phyloP scores from a whole-genome alignment of 1,140 invertebrate species.

The Sycophaga agraensis region DNA sequence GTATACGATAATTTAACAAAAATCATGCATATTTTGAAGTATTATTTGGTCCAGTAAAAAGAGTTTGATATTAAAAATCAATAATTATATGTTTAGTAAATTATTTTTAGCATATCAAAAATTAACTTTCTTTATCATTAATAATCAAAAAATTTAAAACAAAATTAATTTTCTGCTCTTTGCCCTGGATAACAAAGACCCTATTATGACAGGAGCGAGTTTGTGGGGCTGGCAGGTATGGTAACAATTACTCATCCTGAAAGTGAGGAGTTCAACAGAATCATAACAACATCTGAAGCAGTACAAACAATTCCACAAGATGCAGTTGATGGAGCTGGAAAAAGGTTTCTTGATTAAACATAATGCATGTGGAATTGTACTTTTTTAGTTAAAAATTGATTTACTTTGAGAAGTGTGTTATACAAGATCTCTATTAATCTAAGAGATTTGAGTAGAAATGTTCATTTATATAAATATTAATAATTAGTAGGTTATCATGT shows the following conservation, averaged over 20 bases:
- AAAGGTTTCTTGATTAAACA: constrained; percentile 47
- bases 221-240: constrained; percentile 54
- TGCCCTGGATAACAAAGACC: constrained; percentile 18
- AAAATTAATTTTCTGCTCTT: not conserved
- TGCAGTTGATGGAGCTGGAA: constrained; percentile 46
- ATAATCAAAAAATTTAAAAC: not conserved
- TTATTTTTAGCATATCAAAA: too few species aligned
- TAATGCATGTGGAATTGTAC: not conserved
- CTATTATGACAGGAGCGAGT: constrained; percentile 53
- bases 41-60: too few species aligned
- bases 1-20: too few species aligned
- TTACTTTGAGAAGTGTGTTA: too few species aligned
- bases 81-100: too few species aligned
- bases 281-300: constrained; percentile 41
- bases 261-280: constrained; percentile 49
- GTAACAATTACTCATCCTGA: constrained; percentile 55
- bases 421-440: too few species aligned
- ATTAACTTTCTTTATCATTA: too few species aligned
- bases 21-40: too few species aligned
- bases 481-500: too few species aligned
- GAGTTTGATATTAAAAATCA: too few species aligned
- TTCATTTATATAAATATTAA: too few species aligned
- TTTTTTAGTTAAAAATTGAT: not conserved
- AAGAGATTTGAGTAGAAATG: too few species aligned
- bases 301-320: constrained; percentile 45